phyloP scores from a whole-genome alignment of 1,140 invertebrate species.

The Galleria mellonella region DNA sequence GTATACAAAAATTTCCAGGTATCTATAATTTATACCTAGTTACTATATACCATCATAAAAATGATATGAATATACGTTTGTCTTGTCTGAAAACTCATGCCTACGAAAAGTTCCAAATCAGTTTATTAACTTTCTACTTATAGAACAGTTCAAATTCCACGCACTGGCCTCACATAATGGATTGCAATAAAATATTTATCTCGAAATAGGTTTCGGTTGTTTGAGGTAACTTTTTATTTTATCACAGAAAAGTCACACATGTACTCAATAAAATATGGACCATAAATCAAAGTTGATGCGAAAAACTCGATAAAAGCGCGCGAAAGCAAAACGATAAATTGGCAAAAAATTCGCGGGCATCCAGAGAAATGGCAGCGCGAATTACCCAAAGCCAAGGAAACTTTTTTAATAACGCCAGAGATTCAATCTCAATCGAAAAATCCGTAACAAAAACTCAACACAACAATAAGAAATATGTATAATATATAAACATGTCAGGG shows the following conservation, averaged over 20 bases:
- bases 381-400: conserved; percentile 43
- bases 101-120: too few relatives aligned
- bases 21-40: too few relatives aligned
- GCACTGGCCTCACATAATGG: too few relatives aligned
- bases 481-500: conserved; percentile 60
- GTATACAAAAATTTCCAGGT: too few relatives aligned
- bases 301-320: conserved; percentile 11
- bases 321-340: conserved; percentile 34
- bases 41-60: too few relatives aligned
- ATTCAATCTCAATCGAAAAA: conserved; percentile 65
- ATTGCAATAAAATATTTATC: conserved; percentile 6
- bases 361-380: conserved; percentile 46
- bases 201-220: conserved; percentile 1
- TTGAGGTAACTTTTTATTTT: conserved; percentile 7
- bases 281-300: conserved; percentile 24
- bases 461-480: conserved; percentile 60
- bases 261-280: conserved; percentile 13
- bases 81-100: too few relatives aligned
- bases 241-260: conserved; percentile 4
- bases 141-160: conserved; percentile 1
- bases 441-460: conserved; percentile 58
- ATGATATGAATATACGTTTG: too few relatives aligned
- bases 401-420: conserved; percentile 68
- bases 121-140: too few relatives aligned
- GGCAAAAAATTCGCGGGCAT: conserved; percentile 31